Base-by-base conservation (phyloP, 2,888 invertebrate genomes). In the Melolontha melolontha region DNA sequence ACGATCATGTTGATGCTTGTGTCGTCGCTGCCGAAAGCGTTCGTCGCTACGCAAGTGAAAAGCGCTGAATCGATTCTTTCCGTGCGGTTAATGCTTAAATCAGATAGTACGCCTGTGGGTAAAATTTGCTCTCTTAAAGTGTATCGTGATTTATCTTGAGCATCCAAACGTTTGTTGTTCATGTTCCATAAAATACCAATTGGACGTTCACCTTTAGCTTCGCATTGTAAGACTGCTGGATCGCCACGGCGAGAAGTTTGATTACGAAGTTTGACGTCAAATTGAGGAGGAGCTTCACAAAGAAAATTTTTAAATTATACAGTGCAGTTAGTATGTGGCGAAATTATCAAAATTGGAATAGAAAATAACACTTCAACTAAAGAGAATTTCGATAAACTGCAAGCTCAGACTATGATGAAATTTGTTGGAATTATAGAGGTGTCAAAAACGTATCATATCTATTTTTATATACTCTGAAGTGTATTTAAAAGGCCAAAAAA, bases 1-100 rank as follows among this genome's bases (percentile, higher is more conserved):
- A 96, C 92, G 74, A 96, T 96, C 90, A 96, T 92, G 82, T 96
- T 95, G 79, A 96, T 95, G 84, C 94, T 95, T n/a, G 95, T 94
- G 78, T 96, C 96, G 80, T 96, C 96, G 72, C 94, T 95, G 62
- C 96, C 96, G 80, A 96, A 96, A 14, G 95, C 94, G 81, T 96
- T 96, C 2, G 95, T 95, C 0, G 96, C 96, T 10, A 96, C 93
- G 79, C 96, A 96, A 39, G 95, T 95, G 79, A 95, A 96, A 0
- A 95, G 85, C 1, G 95, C 96, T 2, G 95, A 93, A 82, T 96
- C 96, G 29, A 91, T 90, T 78, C 96, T 87, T 84, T 96, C 95
- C 17, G 95, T 94, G 76, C 94, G 88, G 81, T 95, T 92, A 75
- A 96, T 95, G 77, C 95, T 95, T 64, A 96, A 86, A 78, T 95